Conservation (phyloP, 2,113 vertebrate species). For the Corythornis vintsioides region DNA sequence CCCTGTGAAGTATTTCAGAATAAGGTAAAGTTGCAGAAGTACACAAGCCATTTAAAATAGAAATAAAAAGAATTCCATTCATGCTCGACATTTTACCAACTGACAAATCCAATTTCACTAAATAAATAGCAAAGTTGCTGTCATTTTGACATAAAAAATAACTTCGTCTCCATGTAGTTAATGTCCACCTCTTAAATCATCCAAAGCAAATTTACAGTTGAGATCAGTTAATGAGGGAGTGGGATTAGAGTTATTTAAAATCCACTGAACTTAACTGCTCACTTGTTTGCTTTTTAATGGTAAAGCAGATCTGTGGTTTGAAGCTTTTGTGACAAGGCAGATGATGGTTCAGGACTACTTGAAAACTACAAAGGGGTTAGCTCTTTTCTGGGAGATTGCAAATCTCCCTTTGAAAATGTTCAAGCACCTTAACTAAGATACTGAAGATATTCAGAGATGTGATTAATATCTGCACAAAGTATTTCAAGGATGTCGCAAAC, state of each 20-base stretch:
- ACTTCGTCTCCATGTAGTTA: not conserved
- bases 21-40: not conserved
- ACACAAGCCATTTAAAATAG: not conserved
- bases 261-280: conserved; percentile 12
- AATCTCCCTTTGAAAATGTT: not conserved
- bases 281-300: conserved; percentile 27
- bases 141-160: conserved; percentile 33
- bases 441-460: not conserved
- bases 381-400: not conserved
- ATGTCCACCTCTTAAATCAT: conserved; percentile 34
- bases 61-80: conserved; percentile 2
- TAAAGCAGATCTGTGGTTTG: conserved; percentile 21
- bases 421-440: not conserved
- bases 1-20: not conserved
- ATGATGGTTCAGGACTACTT: not conserved
- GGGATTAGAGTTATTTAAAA: conserved; percentile 46
- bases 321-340: not conserved
- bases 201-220: conserved; percentile 36
- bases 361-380: not conserved
- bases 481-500: not conserved
- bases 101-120: conserved; percentile 9
- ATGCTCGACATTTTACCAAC: not conserved
- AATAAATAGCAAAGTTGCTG: not conserved
- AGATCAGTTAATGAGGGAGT: conserved; percentile 46
- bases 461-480: not conserved